Evolutionary conservation across 53 echinoderm and acorn worm genomes (phyloP).

Genomic region (Crossaster papposus): DNA sequence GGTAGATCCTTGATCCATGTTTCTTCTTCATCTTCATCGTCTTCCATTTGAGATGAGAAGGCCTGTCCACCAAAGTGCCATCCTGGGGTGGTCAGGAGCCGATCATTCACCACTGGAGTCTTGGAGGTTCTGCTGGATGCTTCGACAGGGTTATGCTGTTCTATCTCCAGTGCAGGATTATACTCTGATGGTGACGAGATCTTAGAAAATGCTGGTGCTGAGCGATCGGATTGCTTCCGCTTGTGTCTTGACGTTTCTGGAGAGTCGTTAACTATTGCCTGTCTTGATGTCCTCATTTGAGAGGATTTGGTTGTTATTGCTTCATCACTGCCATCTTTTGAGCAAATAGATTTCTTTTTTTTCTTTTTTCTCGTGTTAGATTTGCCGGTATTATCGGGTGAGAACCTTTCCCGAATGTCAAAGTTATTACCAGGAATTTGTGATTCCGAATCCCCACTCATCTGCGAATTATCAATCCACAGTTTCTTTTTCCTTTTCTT

Average conservation of each 20-base stretch:
- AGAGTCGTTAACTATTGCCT: background rate
- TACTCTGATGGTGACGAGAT: too few relatives aligned
- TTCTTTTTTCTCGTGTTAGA: background rate
- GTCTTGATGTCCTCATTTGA: background rate
- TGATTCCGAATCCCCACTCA: background rate
- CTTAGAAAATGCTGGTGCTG: too few relatives aligned
- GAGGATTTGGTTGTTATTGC: background rate
- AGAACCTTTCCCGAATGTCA: background rate
- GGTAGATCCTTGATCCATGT: conserved; percentile 8
- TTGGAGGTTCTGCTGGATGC: too few relatives aligned
- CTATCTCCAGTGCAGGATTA: too few relatives aligned
- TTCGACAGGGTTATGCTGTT: too few relatives aligned
- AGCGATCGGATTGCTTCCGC: background rate
- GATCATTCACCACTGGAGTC: too few relatives aligned
- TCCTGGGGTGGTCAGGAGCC: background rate
- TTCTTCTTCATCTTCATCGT: background rate
- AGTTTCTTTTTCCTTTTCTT: conserved; percentile 6
- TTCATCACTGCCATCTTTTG: background rate
- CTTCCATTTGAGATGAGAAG: background rate
- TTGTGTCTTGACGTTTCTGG: background rate
- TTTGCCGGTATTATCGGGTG: background rate
- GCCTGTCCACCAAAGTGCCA: background rate
- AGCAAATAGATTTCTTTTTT: background rate
- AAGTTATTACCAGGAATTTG: background rate
- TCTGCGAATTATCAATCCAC: background rate